Conservation (phyloP, 2,888 invertebrate species). For the Erebia aethiops region DNA sequence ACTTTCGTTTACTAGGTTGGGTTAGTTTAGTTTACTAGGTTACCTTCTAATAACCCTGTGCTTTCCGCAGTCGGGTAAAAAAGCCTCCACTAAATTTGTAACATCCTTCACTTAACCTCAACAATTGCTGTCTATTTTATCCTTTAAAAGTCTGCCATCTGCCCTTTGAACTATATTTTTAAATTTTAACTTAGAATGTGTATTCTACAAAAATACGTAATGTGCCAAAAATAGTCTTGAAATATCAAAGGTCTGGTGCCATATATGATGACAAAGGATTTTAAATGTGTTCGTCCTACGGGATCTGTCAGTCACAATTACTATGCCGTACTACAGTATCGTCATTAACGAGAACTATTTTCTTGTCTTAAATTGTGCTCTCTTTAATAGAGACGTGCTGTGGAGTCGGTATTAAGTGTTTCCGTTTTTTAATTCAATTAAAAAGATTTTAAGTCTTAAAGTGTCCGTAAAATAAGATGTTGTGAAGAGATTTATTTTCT, state of each 20-base stretch:
- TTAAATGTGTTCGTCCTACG: slow-evolving; percentile 51
- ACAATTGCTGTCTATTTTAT: not conserved
- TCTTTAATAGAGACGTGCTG: slow-evolving; percentile 22
- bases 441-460: not conserved
- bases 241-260: slow-evolving; percentile 16
- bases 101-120: too few species aligned
- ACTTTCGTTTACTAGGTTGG: too few species aligned
- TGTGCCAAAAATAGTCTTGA: slow-evolving; percentile 14
- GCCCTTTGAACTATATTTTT: not conserved
- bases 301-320: slow-evolving; percentile 57
- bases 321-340: slow-evolving; percentile 40
- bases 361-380: slow-evolving; percentile 27
- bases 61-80: too few species aligned
- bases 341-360: slow-evolving; percentile 23
- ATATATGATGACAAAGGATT: slow-evolving; percentile 26
- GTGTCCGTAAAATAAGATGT: not conserved
- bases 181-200: not conserved
- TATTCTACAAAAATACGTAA: not conserved
- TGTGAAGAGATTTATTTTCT: not conserved
- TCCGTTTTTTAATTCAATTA: not conserved
- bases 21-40: too few species aligned
- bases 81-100: too few species aligned
- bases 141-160: not conserved
- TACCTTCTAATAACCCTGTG: too few species aligned
- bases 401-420: slow-evolving; percentile 5